Percentiles rank a stretch among this genome's conserved stretches.
Conservation (phyloP, 2,888 invertebrate species). For the Acronicta psi region DNA sequence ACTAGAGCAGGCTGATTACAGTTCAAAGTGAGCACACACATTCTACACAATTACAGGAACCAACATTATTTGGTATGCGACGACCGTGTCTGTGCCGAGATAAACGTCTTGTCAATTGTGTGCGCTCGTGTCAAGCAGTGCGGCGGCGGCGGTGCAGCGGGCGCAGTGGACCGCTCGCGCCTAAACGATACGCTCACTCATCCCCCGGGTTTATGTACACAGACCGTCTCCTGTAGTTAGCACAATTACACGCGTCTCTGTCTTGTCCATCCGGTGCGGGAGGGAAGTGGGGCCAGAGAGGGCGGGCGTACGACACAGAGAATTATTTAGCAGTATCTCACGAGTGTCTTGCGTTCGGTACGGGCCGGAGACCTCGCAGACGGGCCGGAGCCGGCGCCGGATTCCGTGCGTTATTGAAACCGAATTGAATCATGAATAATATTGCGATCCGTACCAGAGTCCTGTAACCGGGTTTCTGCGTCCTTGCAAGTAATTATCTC, state of each 20-base stretch:
- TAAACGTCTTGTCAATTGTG: constrained; percentile 23
- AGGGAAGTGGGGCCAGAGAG: neutral
- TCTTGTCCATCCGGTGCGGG: constrained; percentile 7
- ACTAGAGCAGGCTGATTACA: neutral
- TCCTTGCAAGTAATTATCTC: neutral
- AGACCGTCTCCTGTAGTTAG: constrained; percentile 56
- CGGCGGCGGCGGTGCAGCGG: neutral
- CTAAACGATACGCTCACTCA: constrained; percentile 36
- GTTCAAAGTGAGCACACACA: neutral
- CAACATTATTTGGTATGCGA: constrained; percentile 27
- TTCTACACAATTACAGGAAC: constrained; percentile 42
- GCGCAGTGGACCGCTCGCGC: constrained; percentile 22
- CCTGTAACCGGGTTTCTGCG: constrained; percentile 2
- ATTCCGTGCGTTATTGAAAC: constrained; percentile 51
- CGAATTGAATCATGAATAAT: constrained; percentile 58
- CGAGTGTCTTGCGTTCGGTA: constrained; percentile 49
- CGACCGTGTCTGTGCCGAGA: constrained; percentile 7
- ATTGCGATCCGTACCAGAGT: constrained; percentile 25
- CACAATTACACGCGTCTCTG: constrained; percentile 51
- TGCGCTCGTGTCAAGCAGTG: neutral
- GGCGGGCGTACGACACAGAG: constrained; percentile 54
- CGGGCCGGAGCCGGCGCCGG: constrained; percentile 6
- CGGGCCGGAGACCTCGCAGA: constrained; percentile 5
- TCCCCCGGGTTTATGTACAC: constrained; percentile 49
- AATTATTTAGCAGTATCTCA: constrained; percentile 70